Base-by-base conservation (phyloP, 2,113 vertebrate species). In the Columba janthina region DNA sequence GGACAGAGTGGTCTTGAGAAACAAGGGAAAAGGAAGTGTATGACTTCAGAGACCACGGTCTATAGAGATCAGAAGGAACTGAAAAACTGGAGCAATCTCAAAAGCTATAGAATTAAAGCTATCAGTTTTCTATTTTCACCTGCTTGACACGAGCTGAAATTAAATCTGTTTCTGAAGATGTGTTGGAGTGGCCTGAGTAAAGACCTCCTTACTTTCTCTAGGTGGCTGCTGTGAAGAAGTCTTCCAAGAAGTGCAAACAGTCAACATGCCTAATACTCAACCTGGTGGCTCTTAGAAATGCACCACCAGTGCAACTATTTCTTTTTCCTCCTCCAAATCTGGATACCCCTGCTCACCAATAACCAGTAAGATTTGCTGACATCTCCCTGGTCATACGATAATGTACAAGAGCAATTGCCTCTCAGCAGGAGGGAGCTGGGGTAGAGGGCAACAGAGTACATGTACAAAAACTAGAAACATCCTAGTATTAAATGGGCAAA, bases 11-110 rank as follows among this genome's bases (percentile, higher is more conserved):
- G 46, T 72, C 88, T 64, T 90, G 72, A 93, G 44, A 93, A 94
- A 93, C 6, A 46, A 78, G 36, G n/a, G 60, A 86, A 85, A 82
- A 67, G 80, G 86, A 94, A 90, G 38, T 75, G 12, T 29, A 22
- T 57, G 73, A 62, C 57, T 91, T 54, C 34, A 80, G 76, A 80
- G 72, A 85, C 88, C 79, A 71, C 79, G 71, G 18, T 6, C 64
- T 51, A 46, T 16, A 71, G 46, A 88, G 24, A 58, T 40, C 51
- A 81, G 69, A 76, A 75, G 93, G 89, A 95, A 95, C 84, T 71
- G 80, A 93, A 93, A 93, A 88, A 86, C 60, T 93, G 80, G 73
- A 94, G 71, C 60, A 38, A 34, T 67, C 61, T 91, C 77, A 81
- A 89, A 82, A 78, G 20, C 65, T 87, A 31, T 83, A 72, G 58